Evolutionary conservation across 2,797 vertebrate genomes (phyloP).

Genomic region (Tapirus indicus): DNA sequence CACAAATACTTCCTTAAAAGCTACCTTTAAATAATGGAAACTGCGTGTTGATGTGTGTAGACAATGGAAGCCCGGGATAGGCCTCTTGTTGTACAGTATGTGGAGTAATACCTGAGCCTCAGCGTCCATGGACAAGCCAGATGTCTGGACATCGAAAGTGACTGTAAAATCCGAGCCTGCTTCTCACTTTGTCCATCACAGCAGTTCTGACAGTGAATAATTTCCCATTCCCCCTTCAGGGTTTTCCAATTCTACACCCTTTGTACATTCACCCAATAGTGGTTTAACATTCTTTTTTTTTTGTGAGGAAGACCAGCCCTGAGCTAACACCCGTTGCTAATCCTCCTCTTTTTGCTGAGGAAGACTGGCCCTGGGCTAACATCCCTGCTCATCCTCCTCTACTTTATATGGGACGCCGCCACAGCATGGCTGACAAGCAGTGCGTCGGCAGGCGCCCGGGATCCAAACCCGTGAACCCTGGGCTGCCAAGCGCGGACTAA

Average conservation of each 20-base stretch:
- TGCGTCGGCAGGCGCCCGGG: too few relatives aligned
- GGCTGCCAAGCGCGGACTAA: too few relatives aligned
- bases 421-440: too few relatives aligned
- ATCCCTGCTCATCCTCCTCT: too few relatives aligned
- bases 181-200: constrained; percentile 30
- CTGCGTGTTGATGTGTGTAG: constrained; percentile 47
- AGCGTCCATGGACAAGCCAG: background rate
- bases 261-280: background rate
- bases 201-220: constrained; percentile 32
- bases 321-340: too few relatives aligned
- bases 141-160: background rate
- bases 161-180: constrained; percentile 5
- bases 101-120: background rate
- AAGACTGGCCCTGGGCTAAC: too few relatives aligned
- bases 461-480: too few relatives aligned
- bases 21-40: constrained; percentile 77
- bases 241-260: background rate
- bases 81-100: background rate
- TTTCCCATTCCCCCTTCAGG: background rate
- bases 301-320: too few relatives aligned
- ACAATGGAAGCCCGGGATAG: background rate
- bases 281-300: background rate
- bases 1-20: constrained; percentile 75
- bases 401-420: too few relatives aligned
- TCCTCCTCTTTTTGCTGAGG: too few relatives aligned